Conservation (phyloP, 2,888 invertebrate genomes). For the Salpingus planirostris region DNA sequence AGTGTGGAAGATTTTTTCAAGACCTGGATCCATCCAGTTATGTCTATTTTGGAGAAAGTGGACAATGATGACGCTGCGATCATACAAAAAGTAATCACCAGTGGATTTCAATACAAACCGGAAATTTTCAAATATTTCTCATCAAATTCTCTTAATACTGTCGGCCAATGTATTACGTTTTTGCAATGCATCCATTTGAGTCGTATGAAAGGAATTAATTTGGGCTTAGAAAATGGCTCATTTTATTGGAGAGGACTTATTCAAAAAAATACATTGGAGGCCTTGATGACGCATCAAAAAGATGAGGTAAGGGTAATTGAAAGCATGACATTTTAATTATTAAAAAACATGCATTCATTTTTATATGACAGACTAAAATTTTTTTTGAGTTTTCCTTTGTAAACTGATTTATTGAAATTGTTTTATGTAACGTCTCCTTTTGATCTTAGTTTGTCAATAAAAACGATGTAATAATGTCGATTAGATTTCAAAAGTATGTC, state of each 20-base stretch:
- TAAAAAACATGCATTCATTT: too few species aligned
- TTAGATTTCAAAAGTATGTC: too few species aligned
- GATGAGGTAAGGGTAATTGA: slow-evolving; percentile 51
- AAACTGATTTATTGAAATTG: too few species aligned
- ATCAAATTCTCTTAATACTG: too few species aligned
- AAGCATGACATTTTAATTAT: too few species aligned
- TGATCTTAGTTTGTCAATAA: background rate
- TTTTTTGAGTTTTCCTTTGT: too few species aligned
- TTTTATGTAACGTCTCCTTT: background rate
- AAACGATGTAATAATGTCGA: too few species aligned
- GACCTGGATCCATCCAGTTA: slow-evolving; percentile 40
- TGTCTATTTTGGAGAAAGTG: slow-evolving; percentile 18
- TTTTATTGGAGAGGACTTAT: slow-evolving; percentile 49
- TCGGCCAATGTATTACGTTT: slow-evolving; percentile 38
- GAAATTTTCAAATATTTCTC: slow-evolving; percentile 30
- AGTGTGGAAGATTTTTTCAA: slow-evolving; percentile 42
- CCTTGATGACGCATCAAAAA: slow-evolving; percentile 49
- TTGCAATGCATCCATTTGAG: slow-evolving; percentile 45
- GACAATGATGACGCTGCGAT: slow-evolving; percentile 30
- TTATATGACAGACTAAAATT: too few species aligned
- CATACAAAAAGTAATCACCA: slow-evolving; percentile 34
- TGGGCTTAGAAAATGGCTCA: slow-evolving; percentile 16
- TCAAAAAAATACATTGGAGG: slow-evolving; percentile 44
- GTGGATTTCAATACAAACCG: slow-evolving; percentile 35
- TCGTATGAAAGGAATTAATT: slow-evolving; percentile 43